These are phyloP conservation scores for Phyto melanocephala DNA, from an alignment of 2,888 invertebrate genomes.

Conservation along the genomic window DNA sequence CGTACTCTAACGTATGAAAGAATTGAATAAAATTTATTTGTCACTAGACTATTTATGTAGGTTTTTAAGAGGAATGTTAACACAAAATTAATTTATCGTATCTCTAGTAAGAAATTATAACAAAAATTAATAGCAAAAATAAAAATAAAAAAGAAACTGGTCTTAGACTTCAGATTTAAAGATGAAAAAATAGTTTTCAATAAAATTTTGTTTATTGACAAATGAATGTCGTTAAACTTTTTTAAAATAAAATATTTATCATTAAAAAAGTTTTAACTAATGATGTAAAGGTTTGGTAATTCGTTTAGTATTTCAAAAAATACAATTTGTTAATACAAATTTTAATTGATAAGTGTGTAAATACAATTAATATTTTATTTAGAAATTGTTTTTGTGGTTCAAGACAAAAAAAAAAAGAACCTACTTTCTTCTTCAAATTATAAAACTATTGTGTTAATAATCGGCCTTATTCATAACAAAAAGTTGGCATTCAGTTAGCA, in stretches of 20 bases:
- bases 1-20: neutral
- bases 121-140: neutral
- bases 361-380: no score
- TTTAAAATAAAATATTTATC: neutral
- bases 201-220: neutral
- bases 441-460: no score
- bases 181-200: neutral
- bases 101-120: neutral
- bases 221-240: conserved; percentile 37
- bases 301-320: no score
- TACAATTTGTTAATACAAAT: no score
- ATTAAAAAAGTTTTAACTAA: no score
- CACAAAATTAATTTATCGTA: neutral
- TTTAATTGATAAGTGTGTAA: no score
- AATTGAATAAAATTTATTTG: conserved; percentile 8
- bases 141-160: conserved; percentile 18
- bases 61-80: conserved; percentile 16
- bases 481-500: no score
- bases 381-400: no score
- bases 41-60: conserved; percentile 29
- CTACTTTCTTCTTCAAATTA: no score
- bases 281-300: no score
- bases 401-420: no score
- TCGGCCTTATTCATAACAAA: no score
- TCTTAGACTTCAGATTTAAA: neutral